Conservation (phyloP, 2,888 invertebrate genomes). For the Oxycera nigricornis region DNA sequence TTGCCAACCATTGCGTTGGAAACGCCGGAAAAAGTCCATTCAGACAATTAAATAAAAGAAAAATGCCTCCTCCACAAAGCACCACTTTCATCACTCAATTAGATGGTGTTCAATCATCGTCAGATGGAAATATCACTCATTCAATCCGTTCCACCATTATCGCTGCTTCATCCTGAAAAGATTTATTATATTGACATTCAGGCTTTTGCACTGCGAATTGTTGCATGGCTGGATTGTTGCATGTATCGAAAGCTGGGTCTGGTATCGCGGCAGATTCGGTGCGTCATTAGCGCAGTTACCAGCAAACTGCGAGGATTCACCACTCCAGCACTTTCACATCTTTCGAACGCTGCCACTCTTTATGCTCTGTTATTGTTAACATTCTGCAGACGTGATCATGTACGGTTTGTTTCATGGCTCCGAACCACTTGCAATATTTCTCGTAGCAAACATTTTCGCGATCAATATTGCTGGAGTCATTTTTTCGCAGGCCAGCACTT, state of each 20-base stretch:
- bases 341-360: conserved; percentile 5
- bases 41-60: background rate
- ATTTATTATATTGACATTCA: conserved; percentile 34
- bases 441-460: background rate
- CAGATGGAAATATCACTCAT: conserved; percentile 23
- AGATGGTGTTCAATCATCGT: conserved; percentile 37
- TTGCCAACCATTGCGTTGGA: background rate
- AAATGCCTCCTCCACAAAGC: background rate
- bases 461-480: background rate
- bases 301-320: background rate
- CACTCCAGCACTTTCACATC: conserved; percentile 27
- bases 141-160: background rate
- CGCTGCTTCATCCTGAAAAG: conserved; percentile 11
- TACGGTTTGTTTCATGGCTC: background rate
- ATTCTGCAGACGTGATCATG: background rate
- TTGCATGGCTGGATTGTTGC: background rate
- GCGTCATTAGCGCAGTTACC: background rate
- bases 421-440: background rate
- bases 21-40: background rate
- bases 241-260: background rate
- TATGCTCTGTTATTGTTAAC: background rate
- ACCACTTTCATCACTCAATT: conserved; percentile 35
- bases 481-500: background rate
- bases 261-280: background rate
- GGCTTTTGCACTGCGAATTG: background rate